A percentile compares a stretch with the other conserved stretches of the same genome.
These are phyloP conservation scores for Macheiramphus alcinus DNA, from an alignment of 2,113 vertebrate genomes.

Conservation along the genomic window DNA sequence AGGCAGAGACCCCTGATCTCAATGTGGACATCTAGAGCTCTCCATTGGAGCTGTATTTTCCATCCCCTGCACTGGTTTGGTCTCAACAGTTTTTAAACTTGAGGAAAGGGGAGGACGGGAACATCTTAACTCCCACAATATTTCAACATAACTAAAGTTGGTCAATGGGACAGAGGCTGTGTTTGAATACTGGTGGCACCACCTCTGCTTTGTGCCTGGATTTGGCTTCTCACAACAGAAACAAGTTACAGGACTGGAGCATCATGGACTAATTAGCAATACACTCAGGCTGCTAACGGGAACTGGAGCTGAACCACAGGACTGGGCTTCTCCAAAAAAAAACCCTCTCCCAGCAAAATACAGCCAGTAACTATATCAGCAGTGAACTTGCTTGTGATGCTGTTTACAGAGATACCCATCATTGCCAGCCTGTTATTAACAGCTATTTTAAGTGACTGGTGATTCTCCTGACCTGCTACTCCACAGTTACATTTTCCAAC, in stretches of 20 bases:
- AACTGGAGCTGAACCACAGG: neutral
- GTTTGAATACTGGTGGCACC: neutral
- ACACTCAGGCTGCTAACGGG: rapidly evolving
- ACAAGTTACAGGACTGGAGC: neutral
- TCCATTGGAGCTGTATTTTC: neutral
- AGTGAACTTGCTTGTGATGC: neutral
- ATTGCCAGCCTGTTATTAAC: neutral
- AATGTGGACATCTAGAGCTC: neutral
- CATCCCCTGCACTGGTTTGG: neutral
- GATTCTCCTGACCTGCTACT: neutral
- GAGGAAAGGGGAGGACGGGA: neutral
- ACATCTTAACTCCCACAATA: neutral
- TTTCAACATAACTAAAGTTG: neutral
- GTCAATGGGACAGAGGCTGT: neutral
- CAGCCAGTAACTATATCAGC: neutral
- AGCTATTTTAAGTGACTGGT: neutral
- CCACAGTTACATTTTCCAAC: neutral
- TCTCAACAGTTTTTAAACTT: neutral
- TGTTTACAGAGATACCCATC: neutral
- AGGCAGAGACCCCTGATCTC: neutral
- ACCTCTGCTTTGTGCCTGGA: neutral
- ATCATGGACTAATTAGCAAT: neutral
- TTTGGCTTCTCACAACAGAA: neutral
- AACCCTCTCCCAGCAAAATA: neutral
- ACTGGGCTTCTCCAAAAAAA: neutral